Evolutionary conservation across 1,140 invertebrate genomes (phyloP), one percentile per base, ranked within the genome.

Genomic region (Battus philenor): DNA sequence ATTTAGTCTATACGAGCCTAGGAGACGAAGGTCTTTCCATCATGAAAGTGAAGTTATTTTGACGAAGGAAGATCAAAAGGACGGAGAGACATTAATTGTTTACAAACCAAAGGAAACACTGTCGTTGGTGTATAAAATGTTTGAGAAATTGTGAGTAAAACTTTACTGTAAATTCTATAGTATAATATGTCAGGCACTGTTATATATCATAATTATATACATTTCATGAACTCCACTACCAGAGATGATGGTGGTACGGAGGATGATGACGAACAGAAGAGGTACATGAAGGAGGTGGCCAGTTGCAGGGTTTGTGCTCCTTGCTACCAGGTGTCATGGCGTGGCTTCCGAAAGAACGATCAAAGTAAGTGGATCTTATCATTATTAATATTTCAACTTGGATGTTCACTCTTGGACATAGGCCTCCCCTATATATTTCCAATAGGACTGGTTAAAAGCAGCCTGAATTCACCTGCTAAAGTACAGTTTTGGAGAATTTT

Each of bases 291-390:
- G 30, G 73, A 79, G 34, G 6, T 71, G n/a, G 51, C 50, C 0
- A 57, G 56, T 12, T 68, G 63, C 41, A 63, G 55, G 10, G 55
- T 69, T 24, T 81, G 77, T 16, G 64, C 61, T 0, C 62, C 62
- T 0, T 81, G 77, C 56, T 79, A 68, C 47, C 77, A 81, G 47
- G 48, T 54, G 0, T 77, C 73, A 0, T 75, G 71, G 68, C 47
- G 71, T 0, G 68, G 65, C 6, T 32, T 46, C 11, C 56, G 54
- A 31, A 68, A 60, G 31, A 48, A 46, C 30, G 39, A 59, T 8
- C 58, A 58, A 11, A 67, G 73, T 80, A 45, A 57, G 60, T 60
- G 2, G 18, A 20, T 20, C 18, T 3, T 3, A 2, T 20, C 18
- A 20, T 20, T 6, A 20, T 20, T 6, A 20, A 3, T 6, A 20